Base-by-base conservation (phyloP, 2,113 vertebrate species). In the Pseudorhombus dupliciocellatus region DNA sequence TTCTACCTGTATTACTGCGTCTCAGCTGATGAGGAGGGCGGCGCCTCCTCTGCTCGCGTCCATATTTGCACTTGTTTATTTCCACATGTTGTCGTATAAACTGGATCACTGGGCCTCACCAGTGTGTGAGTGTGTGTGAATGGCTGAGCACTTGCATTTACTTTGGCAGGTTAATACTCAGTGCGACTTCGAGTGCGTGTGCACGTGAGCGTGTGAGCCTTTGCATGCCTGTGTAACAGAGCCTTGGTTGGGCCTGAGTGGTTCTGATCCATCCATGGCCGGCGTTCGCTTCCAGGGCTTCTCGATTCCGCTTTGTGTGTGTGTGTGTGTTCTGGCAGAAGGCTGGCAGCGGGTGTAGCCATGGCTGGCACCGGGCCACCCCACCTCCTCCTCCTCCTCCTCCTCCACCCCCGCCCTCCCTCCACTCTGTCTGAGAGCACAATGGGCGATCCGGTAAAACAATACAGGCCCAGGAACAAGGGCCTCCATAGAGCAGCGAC, bases 381-480 rank as follows among this genome's bases (percentile, higher is more conserved):
- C 46, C 46, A 12, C 1, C 16, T 7, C 9, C 52, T 20, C 20
- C 12, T 34, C 2, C 5, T 7, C n/a, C 54, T 7, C 57, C 20
- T 56, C 68, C 51, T 40, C 55, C 34, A 5, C 55, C 25, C 31
- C 51, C 51, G 22, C 65, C 71, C 54, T 31, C 52, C 59, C 61
- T 51, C 80, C 70, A 22, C 76, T 81, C 83, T 87, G 91, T 92
- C 91, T 91, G 89, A 71, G 85, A 89, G 90, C 88, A 93, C 93
- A 93, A 92, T 90, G 89, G 88, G 74, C 64, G 86, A 92, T 92
- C 88, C 73, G 65, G 90, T 93, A 92, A 91, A 93, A 94, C 92
- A 94, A 94, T 92, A 91, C 87, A 90, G 85, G 81, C 80, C 71
- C 74, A 88, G 87, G 87, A 94, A 93, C 92, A 93, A 91, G 91